phyloP scores from a whole-genome alignment of 2,113 vertebrate species.

The Sturnus vulgaris region DNA sequence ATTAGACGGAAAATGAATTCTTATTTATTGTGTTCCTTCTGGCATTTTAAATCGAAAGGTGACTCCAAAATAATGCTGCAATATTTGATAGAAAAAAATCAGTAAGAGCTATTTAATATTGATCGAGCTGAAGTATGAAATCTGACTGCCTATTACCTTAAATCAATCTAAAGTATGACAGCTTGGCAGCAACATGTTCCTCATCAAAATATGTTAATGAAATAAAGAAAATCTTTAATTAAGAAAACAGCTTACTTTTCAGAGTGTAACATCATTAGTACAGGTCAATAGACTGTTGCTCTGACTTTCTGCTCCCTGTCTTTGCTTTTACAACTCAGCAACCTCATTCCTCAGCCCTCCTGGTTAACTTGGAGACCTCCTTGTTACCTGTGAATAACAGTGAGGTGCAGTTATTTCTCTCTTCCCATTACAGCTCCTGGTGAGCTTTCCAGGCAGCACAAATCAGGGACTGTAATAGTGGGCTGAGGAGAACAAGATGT shows the following conservation, averaged over 20 bases:
- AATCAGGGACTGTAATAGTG: not conserved
- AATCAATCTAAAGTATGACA: not conserved
- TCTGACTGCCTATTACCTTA: not conserved
- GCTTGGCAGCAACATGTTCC: not conserved
- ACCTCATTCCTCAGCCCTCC: not conserved
- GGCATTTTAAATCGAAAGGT: not conserved
- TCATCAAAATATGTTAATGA: not conserved
- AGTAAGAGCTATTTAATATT: not conserved
- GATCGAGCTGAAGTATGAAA: not conserved
- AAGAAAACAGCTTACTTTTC: not conserved
- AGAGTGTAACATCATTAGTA: not conserved
- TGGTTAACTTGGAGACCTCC: constrained; percentile 4
- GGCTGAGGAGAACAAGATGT: not conserved
- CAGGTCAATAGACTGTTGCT: constrained; percentile 38
- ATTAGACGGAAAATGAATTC: not conserved
- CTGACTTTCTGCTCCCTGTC: constrained; percentile 29
- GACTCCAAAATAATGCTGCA: constrained; percentile 1
- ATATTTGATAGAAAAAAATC: not conserved
- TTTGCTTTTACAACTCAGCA: constrained; percentile 30
- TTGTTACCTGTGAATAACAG: constrained; percentile 28
- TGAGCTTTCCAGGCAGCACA: not conserved
- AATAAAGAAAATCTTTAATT: constrained; percentile 30
- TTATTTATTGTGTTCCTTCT: not conserved
- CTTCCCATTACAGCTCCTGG: not conserved
- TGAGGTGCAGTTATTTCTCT: constrained; percentile 23